Percentiles rank a stretch among this genome's conserved stretches.
phyloP scores from a whole-genome alignment of 2,888 invertebrate genomes.

The Zygogramma bicolorata region DNA sequence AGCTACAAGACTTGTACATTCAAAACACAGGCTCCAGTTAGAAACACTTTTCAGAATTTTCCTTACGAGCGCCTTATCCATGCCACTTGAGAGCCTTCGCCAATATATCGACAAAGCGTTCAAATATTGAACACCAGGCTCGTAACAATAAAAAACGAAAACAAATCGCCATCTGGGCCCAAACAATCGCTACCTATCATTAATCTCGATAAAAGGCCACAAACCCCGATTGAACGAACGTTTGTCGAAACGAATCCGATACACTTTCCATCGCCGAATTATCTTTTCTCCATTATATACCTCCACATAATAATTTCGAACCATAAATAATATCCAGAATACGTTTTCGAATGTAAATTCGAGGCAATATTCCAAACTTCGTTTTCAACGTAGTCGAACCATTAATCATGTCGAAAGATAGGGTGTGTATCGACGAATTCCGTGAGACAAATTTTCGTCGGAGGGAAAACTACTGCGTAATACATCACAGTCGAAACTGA shows the following conservation, averaged over 20 bases:
- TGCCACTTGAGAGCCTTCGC: too few species aligned
- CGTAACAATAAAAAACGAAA: too few species aligned
- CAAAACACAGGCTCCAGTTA: too few species aligned
- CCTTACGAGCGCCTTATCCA: too few species aligned
- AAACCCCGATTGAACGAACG: background rate
- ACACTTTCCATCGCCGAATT: background rate
- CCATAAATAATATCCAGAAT: conserved; percentile 3
- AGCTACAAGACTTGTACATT: too few species aligned
- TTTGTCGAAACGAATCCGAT: background rate
- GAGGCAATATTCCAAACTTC: conserved; percentile 2
- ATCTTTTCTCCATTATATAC: background rate
- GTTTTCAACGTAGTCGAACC: background rate
- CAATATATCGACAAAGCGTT: too few species aligned
- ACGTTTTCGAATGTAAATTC: background rate
- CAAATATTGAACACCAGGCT: too few species aligned
- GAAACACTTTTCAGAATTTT: too few species aligned
- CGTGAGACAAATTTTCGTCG: conserved; percentile 28
- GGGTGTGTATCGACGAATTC: conserved; percentile 24
- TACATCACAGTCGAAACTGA: conserved; percentile 20
- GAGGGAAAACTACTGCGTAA: conserved; percentile 12
- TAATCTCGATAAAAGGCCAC: background rate
- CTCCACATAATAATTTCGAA: conserved; percentile 2
- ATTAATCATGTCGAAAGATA: conserved; percentile 26
- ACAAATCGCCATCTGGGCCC: too few species aligned
- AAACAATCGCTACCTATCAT: too few species aligned